phyloP scores from a whole-genome alignment of 2,888 invertebrate genomes.

The Drosophila subquinaria region DNA sequence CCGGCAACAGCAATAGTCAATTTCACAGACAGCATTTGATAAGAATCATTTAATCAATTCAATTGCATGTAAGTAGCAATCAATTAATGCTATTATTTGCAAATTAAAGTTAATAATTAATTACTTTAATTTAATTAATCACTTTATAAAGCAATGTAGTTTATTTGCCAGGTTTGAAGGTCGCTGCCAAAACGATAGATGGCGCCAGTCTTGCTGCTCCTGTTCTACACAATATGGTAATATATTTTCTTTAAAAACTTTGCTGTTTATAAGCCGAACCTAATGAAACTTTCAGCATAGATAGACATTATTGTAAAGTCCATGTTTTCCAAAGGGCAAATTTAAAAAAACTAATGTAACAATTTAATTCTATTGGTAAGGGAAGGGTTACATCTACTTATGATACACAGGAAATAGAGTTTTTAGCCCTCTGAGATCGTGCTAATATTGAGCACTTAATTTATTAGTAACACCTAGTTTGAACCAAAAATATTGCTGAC shows the following conservation, averaged over 20 bases:
- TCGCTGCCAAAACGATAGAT: not conserved
- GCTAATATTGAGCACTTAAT: not conserved
- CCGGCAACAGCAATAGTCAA: conserved; percentile 27
- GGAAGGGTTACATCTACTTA: not conserved
- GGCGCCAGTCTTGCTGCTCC: not conserved
- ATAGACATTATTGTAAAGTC: not conserved
- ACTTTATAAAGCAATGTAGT: not conserved
- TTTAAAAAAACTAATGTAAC: not conserved
- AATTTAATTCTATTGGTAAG: not conserved
- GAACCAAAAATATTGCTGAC: not conserved
- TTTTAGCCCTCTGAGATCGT: too few species aligned
- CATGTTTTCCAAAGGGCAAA: not conserved
- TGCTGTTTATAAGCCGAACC: not conserved
- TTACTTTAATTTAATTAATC: conserved; percentile 1
- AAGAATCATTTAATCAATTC: conserved; percentile 28
- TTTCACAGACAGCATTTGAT: conserved; percentile 29
- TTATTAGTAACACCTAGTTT: not conserved
- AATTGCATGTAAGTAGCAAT: conserved; percentile 16
- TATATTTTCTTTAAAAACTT: not conserved
- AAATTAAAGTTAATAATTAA: not conserved
- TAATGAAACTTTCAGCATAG: not conserved
- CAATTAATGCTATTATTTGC: conserved; percentile 5
- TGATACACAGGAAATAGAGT: not conserved
- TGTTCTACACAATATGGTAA: too few species aligned
- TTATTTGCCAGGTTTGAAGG: not conserved